Conservation (phyloP, 2,888 invertebrate species). For the Sceliomorpha sp. region DNA sequence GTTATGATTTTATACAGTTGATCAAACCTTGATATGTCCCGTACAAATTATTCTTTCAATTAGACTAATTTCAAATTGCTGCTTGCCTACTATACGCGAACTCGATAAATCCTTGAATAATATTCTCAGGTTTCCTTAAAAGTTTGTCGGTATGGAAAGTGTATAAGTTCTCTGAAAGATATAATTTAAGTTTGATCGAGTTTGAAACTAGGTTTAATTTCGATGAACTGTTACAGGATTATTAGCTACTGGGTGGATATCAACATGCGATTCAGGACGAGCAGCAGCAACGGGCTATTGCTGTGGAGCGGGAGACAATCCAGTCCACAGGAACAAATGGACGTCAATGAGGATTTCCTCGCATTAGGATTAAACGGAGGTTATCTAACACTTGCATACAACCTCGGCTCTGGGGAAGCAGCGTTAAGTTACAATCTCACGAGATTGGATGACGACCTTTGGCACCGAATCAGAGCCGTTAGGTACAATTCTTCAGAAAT, state of each 20-base stretch:
- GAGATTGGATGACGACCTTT: constrained; percentile 93
- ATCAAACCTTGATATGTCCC: too few relatives aligned
- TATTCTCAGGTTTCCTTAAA: too few relatives aligned
- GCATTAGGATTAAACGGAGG: constrained; percentile 92
- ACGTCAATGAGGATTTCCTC: constrained; percentile 88
- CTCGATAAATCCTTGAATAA: too few relatives aligned
- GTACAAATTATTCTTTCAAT: too few relatives aligned
- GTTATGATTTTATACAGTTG: too few relatives aligned
- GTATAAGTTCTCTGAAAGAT: constrained; percentile 29
- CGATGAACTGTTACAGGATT: constrained; percentile 82
- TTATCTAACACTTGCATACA: constrained; percentile 88
- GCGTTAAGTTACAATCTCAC: constrained; percentile 91
- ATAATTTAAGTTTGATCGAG: constrained; percentile 30
- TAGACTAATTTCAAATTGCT: too few relatives aligned
- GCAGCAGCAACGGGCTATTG: constrained; percentile 87
- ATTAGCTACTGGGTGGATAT: constrained; percentile 92
- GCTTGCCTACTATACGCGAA: too few relatives aligned
- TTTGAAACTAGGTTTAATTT: constrained; percentile 23
- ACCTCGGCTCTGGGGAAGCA: constrained; percentile 93
- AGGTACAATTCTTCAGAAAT: constrained; percentile 82
- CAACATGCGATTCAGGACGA: constrained; percentile 91
- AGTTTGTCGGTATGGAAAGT: constrained; percentile 32
- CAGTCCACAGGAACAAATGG: constrained; percentile 78
- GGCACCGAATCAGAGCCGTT: constrained; percentile 89
- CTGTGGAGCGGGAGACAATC: constrained; percentile 91